A percentile compares a stretch with the other conserved stretches of the same genome.
phyloP scores from a whole-genome alignment of 2,797 vertebrate species.

The Hippopotamyrus pictus region DNA sequence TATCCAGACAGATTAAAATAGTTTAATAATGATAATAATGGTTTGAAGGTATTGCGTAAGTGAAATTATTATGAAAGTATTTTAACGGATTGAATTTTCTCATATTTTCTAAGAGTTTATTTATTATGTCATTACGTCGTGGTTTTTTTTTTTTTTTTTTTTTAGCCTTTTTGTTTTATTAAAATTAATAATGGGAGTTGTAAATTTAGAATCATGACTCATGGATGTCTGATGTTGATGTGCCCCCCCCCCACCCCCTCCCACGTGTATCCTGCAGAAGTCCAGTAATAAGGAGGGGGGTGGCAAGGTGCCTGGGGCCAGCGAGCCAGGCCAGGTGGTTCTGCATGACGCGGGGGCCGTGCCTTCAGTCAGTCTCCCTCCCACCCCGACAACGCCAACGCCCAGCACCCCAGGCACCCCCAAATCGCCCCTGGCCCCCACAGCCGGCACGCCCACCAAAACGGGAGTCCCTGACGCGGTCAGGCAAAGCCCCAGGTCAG shows the following conservation, averaged over 20 bases:
- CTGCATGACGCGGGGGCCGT: conserved; percentile 60
- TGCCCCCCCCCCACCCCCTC: not conserved
- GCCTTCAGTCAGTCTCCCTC: conserved; percentile 61
- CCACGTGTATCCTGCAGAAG: conserved; percentile 65
- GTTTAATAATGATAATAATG: not conserved
- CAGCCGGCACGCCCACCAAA: conserved; percentile 69
- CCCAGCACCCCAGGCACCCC: conserved; percentile 77
- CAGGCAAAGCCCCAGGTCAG: conserved; percentile 80
- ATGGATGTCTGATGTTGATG: not conserved
- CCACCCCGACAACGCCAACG: conserved; percentile 63
- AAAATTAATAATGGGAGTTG: not conserved
- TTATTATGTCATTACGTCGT: not conserved
- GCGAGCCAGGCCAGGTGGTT: conserved; percentile 61
- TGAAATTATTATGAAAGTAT: not conserved
- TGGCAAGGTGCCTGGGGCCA: conserved; percentile 59
- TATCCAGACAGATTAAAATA: not conserved
- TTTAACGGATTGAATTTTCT: not conserved
- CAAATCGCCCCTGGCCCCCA: conserved; percentile 71
- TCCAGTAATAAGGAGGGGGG: conserved; percentile 77
- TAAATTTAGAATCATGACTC: not conserved
- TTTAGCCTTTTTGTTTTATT: not conserved
- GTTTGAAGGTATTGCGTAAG: not conserved
- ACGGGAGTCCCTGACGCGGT: conserved; percentile 65
- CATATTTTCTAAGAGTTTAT: not conserved
- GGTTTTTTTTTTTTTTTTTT: not conserved